phyloP scores from a whole-genome alignment of 1,140 invertebrate species.

The Heliothis virescens region DNA sequence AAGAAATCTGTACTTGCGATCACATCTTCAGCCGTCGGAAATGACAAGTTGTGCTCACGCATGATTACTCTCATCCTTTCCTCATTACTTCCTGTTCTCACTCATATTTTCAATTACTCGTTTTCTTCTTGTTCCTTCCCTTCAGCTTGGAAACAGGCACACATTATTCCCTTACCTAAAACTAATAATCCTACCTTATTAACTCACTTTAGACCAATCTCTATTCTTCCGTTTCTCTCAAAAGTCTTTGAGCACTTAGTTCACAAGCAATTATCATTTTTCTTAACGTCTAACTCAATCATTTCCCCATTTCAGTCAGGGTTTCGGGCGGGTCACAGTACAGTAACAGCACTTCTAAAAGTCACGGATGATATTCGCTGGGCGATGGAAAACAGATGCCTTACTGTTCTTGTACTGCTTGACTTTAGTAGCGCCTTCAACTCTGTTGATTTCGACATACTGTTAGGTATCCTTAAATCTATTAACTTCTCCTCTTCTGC shows the following conservation, averaged over 20 bases:
- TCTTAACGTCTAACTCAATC: background rate
- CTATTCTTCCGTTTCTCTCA: background rate
- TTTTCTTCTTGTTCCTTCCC: background rate
- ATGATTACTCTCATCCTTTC: too few relatives aligned
- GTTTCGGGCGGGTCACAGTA: too few relatives aligned
- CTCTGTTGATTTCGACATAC: background rate
- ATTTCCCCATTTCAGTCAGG: too few relatives aligned
- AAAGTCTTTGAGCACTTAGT: background rate
- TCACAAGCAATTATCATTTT: background rate
- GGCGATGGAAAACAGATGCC: background rate
- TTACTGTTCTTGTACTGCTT: background rate
- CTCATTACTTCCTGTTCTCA: background rate
- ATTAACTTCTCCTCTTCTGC: too few relatives aligned
- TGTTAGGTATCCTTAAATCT: too few relatives aligned
- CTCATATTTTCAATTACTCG: background rate
- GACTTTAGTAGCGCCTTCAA: background rate
- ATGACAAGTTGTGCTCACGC: too few relatives aligned
- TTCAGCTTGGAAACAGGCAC: background rate
- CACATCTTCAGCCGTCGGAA: background rate
- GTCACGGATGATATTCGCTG: background rate
- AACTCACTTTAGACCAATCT: background rate
- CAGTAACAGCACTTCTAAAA: too few relatives aligned
- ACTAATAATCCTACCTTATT: background rate
- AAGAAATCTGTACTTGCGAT: background rate
- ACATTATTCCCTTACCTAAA: background rate